Conservation (phyloP, 2,113 vertebrate species). For the Rhabdomys dilectus region DNA sequence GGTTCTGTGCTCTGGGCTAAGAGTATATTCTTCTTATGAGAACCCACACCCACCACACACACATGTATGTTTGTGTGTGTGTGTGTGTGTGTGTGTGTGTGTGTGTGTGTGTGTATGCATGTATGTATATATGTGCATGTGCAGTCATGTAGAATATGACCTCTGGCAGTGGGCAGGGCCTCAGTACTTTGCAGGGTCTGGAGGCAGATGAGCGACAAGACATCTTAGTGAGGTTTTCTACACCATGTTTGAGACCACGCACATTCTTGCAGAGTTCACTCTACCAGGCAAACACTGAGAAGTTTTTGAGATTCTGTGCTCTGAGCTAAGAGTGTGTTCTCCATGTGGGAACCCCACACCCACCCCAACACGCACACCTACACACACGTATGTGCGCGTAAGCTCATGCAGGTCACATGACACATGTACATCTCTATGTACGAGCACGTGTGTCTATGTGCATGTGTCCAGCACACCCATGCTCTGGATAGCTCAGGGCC, state of each 20-base stretch:
- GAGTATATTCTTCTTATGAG: not conserved
- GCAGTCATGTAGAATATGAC: not conserved
- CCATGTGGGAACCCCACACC: accelerated
- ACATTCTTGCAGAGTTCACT: not conserved
- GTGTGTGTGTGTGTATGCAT: too few relatives aligned
- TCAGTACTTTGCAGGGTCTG: accelerated
- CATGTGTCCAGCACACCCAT: accelerated
- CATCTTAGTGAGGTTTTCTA: accelerated
- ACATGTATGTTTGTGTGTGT: too few relatives aligned
- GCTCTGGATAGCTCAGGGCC: not conserved
- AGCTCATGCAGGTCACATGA: not conserved
- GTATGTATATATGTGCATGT: not conserved
- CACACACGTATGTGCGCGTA: accelerated
- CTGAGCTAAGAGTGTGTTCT: not conserved
- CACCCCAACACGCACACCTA: accelerated
- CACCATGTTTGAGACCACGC: accelerated
- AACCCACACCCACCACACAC: too few relatives aligned
- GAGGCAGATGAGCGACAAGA: not conserved
- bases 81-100: too few relatives aligned
- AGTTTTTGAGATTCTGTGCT: not conserved
- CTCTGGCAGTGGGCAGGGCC: not conserved
- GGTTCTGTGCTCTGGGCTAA: not conserved
- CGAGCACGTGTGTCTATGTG: accelerated
- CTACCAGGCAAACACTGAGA: accelerated
- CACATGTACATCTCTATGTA: too few relatives aligned